Evolutionary conservation across 2,888 invertebrate species (phyloP), one percentile per base, ranked within the genome.

Genomic region (Lasioglossum pauxillum): DNA sequence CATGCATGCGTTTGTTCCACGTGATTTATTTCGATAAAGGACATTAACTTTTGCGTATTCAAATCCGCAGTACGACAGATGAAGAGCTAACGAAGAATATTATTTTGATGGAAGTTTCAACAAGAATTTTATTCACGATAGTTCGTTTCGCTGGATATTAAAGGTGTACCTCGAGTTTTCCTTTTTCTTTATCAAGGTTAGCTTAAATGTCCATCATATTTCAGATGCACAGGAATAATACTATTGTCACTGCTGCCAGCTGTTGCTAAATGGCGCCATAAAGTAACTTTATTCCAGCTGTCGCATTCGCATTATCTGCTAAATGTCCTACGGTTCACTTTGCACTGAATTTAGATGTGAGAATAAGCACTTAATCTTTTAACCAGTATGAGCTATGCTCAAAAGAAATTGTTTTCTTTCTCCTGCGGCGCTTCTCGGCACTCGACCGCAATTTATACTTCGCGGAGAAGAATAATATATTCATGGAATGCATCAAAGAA

Each of bases 251-350:
- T 79, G 86, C 76, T 82, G 76, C 78, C 82, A 83, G 88, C 83
- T 90, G 90, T 79, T 88, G 74, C 88, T 88, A 88, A 90, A 85
- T 83, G 84, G 83, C 80, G 83, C 84, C 86, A 73, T 79, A 84
- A 86, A 86, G 77, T 88, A 86, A 88, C 89, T 84, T 83, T 84
- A 81, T 71, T 83, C 80, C 88, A 87, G 85, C 81, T 85, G 90
- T 82, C 74, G 82, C 67, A 71, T 83, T 84, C 80, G 49, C 80
- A 85, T 80, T 85, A 85, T 85, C 85, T 78, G 85, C 73, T 85
- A 85, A 85, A 76, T 76, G 80, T 73, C 57, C 85, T 77, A 67
- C 72, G 72, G 85, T 80, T 77, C 85, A 85, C 72, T 85, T 80
- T 80, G 76, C 76, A 80, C 76, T 75, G 73, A 85, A 85, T 85